A percentile compares a stretch with the other conserved stretches of the same genome.
Conservation (phyloP, 2,797 vertebrate genomes). For the Sylvilagus floridanus region DNA sequence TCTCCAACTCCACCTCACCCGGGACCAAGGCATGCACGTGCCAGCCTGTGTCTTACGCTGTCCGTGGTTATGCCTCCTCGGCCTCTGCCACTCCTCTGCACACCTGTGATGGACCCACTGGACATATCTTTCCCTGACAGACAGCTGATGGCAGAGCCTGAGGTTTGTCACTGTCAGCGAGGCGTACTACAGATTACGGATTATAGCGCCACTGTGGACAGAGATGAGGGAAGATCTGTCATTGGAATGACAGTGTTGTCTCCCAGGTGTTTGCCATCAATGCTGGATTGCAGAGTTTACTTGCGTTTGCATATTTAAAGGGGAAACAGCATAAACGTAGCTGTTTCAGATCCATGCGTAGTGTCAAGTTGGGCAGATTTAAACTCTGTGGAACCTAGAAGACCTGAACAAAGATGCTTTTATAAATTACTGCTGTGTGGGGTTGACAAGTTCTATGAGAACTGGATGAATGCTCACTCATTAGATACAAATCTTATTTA, state of each 20-base stretch:
- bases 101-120: not conserved
- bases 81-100: not conserved
- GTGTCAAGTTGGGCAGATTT: not conserved
- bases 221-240: not conserved
- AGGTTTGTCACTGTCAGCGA: not conserved
- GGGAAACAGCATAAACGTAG: not conserved
- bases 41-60: not conserved
- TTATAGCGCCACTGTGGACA: not conserved
- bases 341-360: not conserved
- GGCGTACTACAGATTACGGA: not conserved
- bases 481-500: not conserved
- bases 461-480: not conserved
- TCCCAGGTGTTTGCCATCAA: not conserved
- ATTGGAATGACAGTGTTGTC: not conserved
- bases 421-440: conserved; percentile 13
- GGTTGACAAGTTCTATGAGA: not conserved
- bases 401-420: not conserved
- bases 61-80: not conserved
- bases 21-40: not conserved
- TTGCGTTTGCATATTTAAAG: not conserved
- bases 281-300: not conserved
- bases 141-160: not conserved
- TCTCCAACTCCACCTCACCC: not conserved
- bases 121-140: not conserved
- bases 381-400: not conserved